Conservation (phyloP, 2,797 vertebrate species). For the Taenioides sp. region DNA sequence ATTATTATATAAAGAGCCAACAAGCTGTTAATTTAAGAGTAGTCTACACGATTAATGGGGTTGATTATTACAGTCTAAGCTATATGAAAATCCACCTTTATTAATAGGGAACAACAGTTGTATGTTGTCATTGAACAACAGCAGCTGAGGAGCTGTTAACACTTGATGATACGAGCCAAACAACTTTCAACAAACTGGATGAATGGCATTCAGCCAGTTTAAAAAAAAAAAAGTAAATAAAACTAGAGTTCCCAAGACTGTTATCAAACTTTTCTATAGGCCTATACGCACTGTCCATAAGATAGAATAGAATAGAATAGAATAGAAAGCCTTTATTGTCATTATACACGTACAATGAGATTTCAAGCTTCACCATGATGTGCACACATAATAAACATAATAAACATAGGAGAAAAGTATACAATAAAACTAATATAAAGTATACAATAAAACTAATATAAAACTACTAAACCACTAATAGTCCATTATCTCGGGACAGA, state of each 20-base stretch:
- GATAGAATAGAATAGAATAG: no score
- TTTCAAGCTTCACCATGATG: no score
- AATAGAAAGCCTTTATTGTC: no score
- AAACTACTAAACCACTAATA: no score
- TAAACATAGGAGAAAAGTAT: no score
- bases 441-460: no score
- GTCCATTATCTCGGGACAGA: no score
- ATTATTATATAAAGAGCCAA: background rate
- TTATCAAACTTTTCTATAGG: background rate
- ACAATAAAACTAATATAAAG: no score
- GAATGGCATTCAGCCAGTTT: background rate
- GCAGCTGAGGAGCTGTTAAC: conserved; percentile 26
- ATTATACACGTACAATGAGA: no score
- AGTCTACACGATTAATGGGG: background rate
- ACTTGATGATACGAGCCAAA: conserved; percentile 28
- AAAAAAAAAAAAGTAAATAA: background rate
- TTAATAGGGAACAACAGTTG: background rate
- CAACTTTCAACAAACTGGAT: background rate
- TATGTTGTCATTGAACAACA: conserved; percentile 34
- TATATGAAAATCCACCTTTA: background rate
- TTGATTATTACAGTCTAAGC: background rate
- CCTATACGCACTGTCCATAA: background rate
- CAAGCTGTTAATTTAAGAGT: background rate
- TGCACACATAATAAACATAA: no score
- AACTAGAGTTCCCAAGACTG: background rate